Base-by-base conservation (phyloP, 2,888 invertebrate species). In the Phrixothrix hirtus region DNA sequence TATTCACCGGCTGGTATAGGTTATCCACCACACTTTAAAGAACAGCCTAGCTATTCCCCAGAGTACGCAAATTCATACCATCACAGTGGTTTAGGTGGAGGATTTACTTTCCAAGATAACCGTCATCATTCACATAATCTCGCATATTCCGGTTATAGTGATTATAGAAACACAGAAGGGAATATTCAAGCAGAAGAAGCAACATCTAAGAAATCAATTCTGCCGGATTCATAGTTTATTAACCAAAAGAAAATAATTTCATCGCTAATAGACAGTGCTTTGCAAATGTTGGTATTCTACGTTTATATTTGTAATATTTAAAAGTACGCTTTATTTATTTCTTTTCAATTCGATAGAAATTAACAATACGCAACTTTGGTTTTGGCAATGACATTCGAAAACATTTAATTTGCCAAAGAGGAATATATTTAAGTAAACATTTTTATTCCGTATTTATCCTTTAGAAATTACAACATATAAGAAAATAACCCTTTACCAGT, bases 1-100 rank as follows among this genome's bases (percentile, higher is more conserved):
- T 89, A 89, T 68, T 83, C 84, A 0, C 84, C 87, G 0, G 86
- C 87, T 37, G 89, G 89, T n/a, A 78, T 89, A 2, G 89, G 87
- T 1, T 79, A 85, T 59, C 66, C 65, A 6, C 83, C 84, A 1
- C 80, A 78, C 59, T 76, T 41, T 72, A 53, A 52, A 1, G 66
- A 67, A 1, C 74, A 72, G 1, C 76, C 77, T 27, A 77, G 73
- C 32, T 79, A 78, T 36, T 78, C 78, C 58, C 75, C 76, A 9
- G 70, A 72, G 25, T 73, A 73, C 62, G 67, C 68, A 2, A 66
- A 69, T 6, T 58, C 62, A 51, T 69, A 71, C 29, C 60, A 62
- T 32, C 57, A 61, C 21, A 58, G 64, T 12, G 50, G 56, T 5
- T 58, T 61, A 2, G 72, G 73, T 51, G 76, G 81, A n/a, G 79